A percentile compares a stretch with the other conserved stretches of the same genome.
These are phyloP conservation scores for Volucella zonaria DNA, from an alignment of 2,888 invertebrate species.

Conservation along the genomic window DNA sequence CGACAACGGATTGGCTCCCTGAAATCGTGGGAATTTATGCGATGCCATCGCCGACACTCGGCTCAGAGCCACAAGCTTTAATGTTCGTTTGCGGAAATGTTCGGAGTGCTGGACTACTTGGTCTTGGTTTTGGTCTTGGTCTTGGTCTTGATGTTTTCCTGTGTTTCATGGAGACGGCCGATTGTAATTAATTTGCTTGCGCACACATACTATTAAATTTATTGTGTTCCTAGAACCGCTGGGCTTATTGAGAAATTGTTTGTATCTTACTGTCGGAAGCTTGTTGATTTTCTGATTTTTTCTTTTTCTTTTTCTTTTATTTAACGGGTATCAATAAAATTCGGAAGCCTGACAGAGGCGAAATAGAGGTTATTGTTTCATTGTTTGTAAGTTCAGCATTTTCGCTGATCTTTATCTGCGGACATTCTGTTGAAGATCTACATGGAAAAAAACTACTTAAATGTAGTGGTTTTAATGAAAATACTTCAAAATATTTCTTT, in stretches of 20 bases:
- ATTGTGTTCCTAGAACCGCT: slow-evolving; percentile 34
- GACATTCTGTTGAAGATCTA: too few relatives aligned
- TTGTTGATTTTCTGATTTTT: background rate
- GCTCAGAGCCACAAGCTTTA: slow-evolving; percentile 51
- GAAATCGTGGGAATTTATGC: slow-evolving; percentile 66
- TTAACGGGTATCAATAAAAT: slow-evolving; percentile 28
- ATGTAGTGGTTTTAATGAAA: too few relatives aligned
- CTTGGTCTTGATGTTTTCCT: slow-evolving; percentile 22
- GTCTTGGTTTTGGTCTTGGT: slow-evolving; percentile 33
- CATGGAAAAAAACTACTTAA: too few relatives aligned
- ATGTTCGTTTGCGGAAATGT: slow-evolving; percentile 71
- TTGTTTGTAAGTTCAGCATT: too few relatives aligned
- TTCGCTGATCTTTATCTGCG: too few relatives aligned
- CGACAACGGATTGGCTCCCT: slow-evolving; percentile 62
- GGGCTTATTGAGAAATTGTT: slow-evolving; percentile 4
- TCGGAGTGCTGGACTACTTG: slow-evolving; percentile 30
- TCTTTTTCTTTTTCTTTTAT: background rate
- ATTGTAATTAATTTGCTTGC: slow-evolving; percentile 62
- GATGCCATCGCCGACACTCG: slow-evolving; percentile 49
- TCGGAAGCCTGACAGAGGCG: background rate
- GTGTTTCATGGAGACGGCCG: slow-evolving; percentile 35
- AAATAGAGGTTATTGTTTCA: background rate
- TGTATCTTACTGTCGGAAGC: background rate
- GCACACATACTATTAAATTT: background rate
- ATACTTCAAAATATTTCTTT: too few relatives aligned